phyloP scores from a whole-genome alignment of 2,888 invertebrate genomes.

The Lottia scabra region DNA sequence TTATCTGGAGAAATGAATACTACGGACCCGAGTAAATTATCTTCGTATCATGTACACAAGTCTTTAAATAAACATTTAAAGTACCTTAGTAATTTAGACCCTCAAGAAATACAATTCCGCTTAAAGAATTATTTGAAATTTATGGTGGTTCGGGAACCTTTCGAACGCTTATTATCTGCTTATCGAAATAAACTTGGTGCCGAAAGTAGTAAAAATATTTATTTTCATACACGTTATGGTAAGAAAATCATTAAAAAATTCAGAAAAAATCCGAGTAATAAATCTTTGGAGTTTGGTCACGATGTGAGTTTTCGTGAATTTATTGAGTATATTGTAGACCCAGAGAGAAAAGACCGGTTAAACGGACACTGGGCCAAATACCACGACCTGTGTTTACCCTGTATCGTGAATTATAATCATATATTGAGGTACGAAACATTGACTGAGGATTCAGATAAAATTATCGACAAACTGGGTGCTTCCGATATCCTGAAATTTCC shows the following conservation, averaged over 20 bases:
- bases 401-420: slow-evolving; percentile 86
- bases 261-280: slow-evolving; percentile 79
- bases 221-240: slow-evolving; percentile 74
- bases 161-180: slow-evolving; percentile 90
- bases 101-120: slow-evolving; percentile 76
- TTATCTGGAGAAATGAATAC: slow-evolving; percentile 74
- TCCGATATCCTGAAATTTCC: slow-evolving; percentile 51
- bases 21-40: slow-evolving; percentile 44
- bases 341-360: slow-evolving; percentile 61
- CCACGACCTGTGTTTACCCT: slow-evolving; percentile 86
- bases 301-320: slow-evolving; percentile 91
- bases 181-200: slow-evolving; percentile 87
- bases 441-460: slow-evolving; percentile 79
- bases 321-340: slow-evolving; percentile 80
- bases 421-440: slow-evolving; percentile 91
- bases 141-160: slow-evolving; percentile 89
- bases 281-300: slow-evolving; percentile 73
- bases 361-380: slow-evolving; percentile 95
- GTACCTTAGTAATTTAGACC: slow-evolving; percentile 45
- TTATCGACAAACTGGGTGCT: slow-evolving; percentile 46
- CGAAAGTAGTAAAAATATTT: slow-evolving; percentile 69
- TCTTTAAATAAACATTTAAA: slow-evolving; percentile 42
- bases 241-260: slow-evolving; percentile 81
- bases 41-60: slow-evolving; percentile 47
- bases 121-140: slow-evolving; percentile 85